phyloP scores from a whole-genome alignment of 2,797 vertebrate genomes.

The Eremophila alpestris region DNA sequence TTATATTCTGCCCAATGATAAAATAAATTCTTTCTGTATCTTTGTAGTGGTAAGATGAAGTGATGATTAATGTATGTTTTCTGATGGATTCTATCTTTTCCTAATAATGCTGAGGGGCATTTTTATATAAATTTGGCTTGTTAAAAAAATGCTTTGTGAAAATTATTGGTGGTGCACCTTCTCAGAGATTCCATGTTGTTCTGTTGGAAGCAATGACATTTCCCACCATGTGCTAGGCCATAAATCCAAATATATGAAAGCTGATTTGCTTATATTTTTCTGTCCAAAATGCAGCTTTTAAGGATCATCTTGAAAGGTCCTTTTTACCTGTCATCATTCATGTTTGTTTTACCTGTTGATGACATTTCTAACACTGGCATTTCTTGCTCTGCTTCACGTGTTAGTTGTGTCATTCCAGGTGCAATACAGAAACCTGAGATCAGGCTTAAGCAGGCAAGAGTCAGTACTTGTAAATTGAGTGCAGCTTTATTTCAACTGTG shows the following conservation, averaged over 20 bases:
- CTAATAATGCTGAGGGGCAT: background rate
- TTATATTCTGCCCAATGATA: background rate
- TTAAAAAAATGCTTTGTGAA: background rate
- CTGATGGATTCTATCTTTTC: background rate
- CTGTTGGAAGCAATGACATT: background rate
- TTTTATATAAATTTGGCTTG: background rate
- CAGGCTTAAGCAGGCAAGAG: conserved; percentile 47
- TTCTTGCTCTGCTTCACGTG: conserved; percentile 53
- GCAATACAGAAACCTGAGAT: conserved; percentile 63
- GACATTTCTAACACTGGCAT: conserved; percentile 48
- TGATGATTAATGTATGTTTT: background rate
- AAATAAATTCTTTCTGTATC: background rate
- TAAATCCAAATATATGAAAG: background rate
- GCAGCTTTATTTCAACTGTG: background rate
- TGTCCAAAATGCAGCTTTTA: background rate
- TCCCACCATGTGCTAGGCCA: background rate
- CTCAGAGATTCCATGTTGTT: background rate
- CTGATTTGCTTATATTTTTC: background rate
- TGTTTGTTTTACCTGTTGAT: conserved; percentile 53
- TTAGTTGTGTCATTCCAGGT: conserved; percentile 68
- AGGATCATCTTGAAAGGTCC: background rate
- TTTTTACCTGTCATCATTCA: conserved; percentile 3
- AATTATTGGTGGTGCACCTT: background rate
- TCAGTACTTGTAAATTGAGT: background rate
- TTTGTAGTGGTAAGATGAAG: background rate